Evolutionary conservation across 2,797 vertebrate genomes (phyloP).

Genomic region (Lophius americanus): DNA sequence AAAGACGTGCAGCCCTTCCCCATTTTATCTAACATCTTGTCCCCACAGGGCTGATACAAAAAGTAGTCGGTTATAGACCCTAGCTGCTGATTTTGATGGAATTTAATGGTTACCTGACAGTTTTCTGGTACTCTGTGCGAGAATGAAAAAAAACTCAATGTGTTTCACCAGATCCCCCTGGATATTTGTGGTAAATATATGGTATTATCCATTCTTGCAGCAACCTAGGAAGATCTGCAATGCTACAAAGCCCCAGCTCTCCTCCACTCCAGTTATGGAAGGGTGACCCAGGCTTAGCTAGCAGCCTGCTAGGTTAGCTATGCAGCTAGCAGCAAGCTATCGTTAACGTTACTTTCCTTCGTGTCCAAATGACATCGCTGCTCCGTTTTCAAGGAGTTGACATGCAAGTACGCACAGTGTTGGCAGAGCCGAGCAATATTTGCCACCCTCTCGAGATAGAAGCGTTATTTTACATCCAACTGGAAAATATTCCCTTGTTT

Average conservation of each 20-base stretch:
- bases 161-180: conserved; percentile 52
- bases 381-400: conserved; percentile 9
- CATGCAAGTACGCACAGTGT: conserved; percentile 12
- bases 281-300: conserved; percentile 78
- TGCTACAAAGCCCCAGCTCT: conserved; percentile 82
- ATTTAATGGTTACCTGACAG: conserved; percentile 44
- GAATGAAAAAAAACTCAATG: conserved; percentile 11
- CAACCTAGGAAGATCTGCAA: conserved; percentile 79
- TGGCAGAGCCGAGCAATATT: conserved; percentile 2
- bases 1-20: conserved; percentile 53
- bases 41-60: conserved; percentile 54
- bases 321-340: conserved; percentile 64
- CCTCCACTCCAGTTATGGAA: conserved; percentile 82
- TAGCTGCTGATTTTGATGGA: conserved; percentile 63
- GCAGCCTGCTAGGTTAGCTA: conserved; percentile 74
- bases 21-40: conserved; percentile 59
- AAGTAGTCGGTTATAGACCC: conserved; percentile 63
- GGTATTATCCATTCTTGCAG: conserved; percentile 76
- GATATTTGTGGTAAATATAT: conserved; percentile 58
- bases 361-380: conserved; percentile 54
- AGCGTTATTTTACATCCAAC: conserved; percentile 14
- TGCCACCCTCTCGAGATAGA: not conserved
- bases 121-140: conserved; percentile 34
- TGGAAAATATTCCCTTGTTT: conserved; percentile 55
- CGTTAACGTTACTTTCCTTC: conserved; percentile 63